Evolutionary conservation across 2,797 vertebrate genomes (phyloP).

Genomic region (Naso thynnoides): DNA sequence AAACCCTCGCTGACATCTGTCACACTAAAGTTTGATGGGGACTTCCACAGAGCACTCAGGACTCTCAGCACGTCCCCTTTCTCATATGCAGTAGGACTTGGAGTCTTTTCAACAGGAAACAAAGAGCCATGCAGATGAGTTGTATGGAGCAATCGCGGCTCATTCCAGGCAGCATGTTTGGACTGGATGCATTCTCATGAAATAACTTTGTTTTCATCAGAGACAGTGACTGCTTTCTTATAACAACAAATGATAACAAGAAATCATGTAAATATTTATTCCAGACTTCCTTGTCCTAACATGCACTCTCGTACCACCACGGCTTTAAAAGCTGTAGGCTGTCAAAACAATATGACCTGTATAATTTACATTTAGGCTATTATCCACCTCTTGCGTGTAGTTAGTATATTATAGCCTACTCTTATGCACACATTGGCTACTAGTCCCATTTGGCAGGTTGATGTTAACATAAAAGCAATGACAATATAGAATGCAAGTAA

Average conservation of each 20-base stretch:
- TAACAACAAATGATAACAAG: background rate
- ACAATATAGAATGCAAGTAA: too few species aligned
- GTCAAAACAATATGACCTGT: background rate
- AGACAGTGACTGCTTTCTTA: background rate
- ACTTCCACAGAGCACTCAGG: background rate
- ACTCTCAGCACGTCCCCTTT: conserved; percentile 1
- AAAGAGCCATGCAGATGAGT: conserved; percentile 32
- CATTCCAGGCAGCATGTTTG: conserved; percentile 20
- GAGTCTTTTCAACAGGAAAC: conserved; percentile 30
- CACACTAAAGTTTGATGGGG: too few species aligned
- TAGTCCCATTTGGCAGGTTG: too few species aligned
- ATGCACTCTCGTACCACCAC: background rate
- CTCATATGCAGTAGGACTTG: background rate
- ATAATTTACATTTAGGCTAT: background rate
- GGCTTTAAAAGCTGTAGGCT: background rate
- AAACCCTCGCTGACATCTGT: conserved; percentile 7
- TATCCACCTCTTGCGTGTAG: background rate
- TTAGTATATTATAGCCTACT: background rate
- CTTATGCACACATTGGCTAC: background rate
- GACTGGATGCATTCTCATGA: conserved; percentile 26
- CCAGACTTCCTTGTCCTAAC: background rate
- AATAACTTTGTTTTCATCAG: too few species aligned
- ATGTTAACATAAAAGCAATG: too few species aligned
- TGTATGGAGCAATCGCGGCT: background rate
- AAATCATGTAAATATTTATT: background rate